A percentile compares a stretch with the other conserved stretches of the same genome.
phyloP scores from a whole-genome alignment of 2,888 invertebrate species.

The Mimas tiliae region DNA sequence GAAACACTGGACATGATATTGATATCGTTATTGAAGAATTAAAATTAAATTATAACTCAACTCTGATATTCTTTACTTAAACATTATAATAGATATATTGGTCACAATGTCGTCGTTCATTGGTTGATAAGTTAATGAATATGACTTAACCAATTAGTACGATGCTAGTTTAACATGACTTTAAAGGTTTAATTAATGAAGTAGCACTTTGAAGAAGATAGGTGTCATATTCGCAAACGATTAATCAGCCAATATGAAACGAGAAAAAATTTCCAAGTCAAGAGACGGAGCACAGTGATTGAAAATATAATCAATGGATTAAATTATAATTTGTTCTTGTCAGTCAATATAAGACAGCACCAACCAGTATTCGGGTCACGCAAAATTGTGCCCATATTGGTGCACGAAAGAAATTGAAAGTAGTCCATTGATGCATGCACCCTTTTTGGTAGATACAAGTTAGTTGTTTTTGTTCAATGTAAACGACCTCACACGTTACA shows the following conservation, averaged over 20 bases:
- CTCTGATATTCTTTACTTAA: not conserved
- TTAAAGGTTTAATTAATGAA: not conserved
- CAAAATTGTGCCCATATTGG: constrained; percentile 22
- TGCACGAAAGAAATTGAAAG: constrained; percentile 20
- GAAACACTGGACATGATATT: too few species aligned
- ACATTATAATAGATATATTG: not conserved
- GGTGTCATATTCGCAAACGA: not conserved
- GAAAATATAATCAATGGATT: constrained; percentile 14
- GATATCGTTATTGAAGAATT: too few species aligned
- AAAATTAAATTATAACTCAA: not conserved
- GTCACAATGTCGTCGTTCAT: not conserved
- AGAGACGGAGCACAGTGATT: constrained; percentile 9
- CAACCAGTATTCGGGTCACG: constrained; percentile 23
- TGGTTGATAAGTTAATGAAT: not conserved
- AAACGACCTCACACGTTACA: constrained; percentile 20
- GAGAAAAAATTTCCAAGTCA: constrained; percentile 3
- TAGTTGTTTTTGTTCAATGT: constrained; percentile 24
- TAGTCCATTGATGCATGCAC: constrained; percentile 20
- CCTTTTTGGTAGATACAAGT: constrained; percentile 24
- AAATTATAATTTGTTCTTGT: constrained; percentile 23
- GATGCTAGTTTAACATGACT: not conserved
- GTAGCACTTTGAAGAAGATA: not conserved
- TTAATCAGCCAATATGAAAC: constrained; percentile 4
- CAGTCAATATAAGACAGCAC: constrained; percentile 20
- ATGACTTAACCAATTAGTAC: not conserved